Percentiles rank a stretch among this genome's conserved stretches.
Conservation (phyloP, 64 coral and sea anemone species). For the Astreopora myriophthalma region DNA sequence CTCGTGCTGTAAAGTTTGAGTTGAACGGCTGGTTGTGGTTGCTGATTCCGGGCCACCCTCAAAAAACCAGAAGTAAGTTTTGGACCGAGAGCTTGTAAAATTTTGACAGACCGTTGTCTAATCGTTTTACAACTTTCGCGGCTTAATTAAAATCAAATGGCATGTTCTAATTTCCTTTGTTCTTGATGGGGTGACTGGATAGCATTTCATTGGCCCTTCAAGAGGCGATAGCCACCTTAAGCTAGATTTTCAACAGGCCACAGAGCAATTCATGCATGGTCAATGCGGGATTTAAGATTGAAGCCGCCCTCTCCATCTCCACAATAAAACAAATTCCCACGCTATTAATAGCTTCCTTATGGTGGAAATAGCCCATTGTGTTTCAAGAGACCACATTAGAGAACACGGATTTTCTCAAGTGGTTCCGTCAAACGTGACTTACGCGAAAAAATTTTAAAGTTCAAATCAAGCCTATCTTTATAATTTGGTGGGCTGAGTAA, state of each 20-base stretch:
- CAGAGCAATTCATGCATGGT: neutral
- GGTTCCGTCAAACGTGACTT: neutral
- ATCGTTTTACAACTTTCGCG: slow-evolving; percentile 10
- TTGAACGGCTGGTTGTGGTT: too few relatives aligned
- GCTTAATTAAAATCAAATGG: slow-evolving; percentile 16
- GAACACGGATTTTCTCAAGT: neutral
- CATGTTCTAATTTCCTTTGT: neutral
- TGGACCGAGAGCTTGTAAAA: slow-evolving; percentile 2
- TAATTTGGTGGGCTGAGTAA: neutral
- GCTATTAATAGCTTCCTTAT: slow-evolving; percentile 36
- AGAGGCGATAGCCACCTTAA: slow-evolving; percentile 26
- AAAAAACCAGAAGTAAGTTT: slow-evolving; percentile 9
- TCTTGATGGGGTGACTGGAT: neutral
- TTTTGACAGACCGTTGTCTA: neutral
- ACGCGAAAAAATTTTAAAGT: neutral
- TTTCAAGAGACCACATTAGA: neutral
- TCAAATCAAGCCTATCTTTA: neutral
- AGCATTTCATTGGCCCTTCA: slow-evolving; percentile 22
- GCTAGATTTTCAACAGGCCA: slow-evolving; percentile 34
- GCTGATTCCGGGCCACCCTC: neutral
- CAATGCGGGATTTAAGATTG: too few relatives aligned
- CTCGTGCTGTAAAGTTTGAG: too few relatives aligned
- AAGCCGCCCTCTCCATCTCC: neutral
- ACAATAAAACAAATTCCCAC: neutral
- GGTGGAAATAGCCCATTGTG: neutral